These are phyloP conservation scores for Zaprionus kolodkinae DNA, from an alignment of 1,140 invertebrate species.

Conservation along the genomic window DNA sequence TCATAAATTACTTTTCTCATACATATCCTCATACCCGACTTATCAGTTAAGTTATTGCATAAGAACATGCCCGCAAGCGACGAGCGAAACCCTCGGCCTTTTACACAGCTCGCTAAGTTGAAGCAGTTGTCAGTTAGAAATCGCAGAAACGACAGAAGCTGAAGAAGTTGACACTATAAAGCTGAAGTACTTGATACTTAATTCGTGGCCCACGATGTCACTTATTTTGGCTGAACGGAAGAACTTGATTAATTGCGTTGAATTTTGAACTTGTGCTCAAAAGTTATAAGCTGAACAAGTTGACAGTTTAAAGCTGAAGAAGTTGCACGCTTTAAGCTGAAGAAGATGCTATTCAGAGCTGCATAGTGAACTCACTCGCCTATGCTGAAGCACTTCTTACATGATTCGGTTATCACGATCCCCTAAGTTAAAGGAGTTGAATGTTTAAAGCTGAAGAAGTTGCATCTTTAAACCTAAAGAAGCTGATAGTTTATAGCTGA, in stretches of 20 bases:
- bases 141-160: not conserved
- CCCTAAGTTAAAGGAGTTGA: too few relatives aligned
- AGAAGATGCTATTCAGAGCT: not conserved
- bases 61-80: not conserved
- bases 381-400: too few relatives aligned
- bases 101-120: not conserved
- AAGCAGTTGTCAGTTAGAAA: not conserved
- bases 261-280: not conserved
- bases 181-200: not conserved
- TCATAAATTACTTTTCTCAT: not conserved
- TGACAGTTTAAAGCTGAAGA: not conserved
- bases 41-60: constrained; percentile 2
- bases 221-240: constrained; percentile 1
- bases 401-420: not conserved
- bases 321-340: not conserved
- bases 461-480: too few relatives aligned
- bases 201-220: not conserved
- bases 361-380: too few relatives aligned
- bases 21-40: not conserved
- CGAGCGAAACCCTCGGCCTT: not conserved
- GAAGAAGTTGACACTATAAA: not conserved
- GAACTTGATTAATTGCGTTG: constrained; percentile 1
- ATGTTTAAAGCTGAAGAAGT: too few relatives aligned
- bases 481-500: too few relatives aligned
- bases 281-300: not conserved